Evolutionary conservation across 2,797 vertebrate species (phyloP).

Genomic region (Smutsia gigantea): DNA sequence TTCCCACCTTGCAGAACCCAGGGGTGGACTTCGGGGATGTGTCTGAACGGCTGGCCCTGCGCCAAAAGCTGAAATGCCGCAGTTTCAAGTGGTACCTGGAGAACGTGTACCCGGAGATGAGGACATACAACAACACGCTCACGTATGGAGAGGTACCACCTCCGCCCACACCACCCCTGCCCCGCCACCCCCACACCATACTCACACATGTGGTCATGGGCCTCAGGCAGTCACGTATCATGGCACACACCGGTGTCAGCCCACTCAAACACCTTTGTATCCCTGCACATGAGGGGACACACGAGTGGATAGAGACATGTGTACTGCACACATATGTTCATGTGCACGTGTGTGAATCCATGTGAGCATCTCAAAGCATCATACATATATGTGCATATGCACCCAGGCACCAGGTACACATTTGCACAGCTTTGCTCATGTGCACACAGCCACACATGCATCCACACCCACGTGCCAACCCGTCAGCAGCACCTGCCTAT

Average conservation of each 20-base stretch:
- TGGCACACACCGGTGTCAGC: not conserved
- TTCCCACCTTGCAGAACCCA: conserved; percentile 90
- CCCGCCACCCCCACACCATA: not conserved
- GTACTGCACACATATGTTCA: not conserved
- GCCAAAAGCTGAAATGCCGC: conserved; percentile 94
- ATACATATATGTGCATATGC: accelerated
- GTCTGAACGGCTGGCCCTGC: conserved; percentile 94
- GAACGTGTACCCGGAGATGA: conserved; percentile 98
- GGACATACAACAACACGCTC: conserved; percentile 98
- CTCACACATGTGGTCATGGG: not conserved
- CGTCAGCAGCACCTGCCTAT: too few species aligned
- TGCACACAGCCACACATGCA: not conserved
- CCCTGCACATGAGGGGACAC: not conserved
- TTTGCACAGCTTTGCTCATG: not conserved
- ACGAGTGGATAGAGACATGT: accelerated
- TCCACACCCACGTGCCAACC: not conserved
- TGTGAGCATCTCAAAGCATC: too few species aligned
- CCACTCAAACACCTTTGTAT: accelerated
- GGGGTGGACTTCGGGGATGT: conserved; percentile 98
- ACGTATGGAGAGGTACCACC: conserved; percentile 96
- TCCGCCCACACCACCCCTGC: not conserved
- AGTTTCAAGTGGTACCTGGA: conserved; percentile 99
- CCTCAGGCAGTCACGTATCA: accelerated
- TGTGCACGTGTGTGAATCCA: accelerated
- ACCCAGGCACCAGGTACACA: accelerated